phyloP scores from a whole-genome alignment of 2,797 vertebrate genomes.

The Myiotriccus ornatus region DNA sequence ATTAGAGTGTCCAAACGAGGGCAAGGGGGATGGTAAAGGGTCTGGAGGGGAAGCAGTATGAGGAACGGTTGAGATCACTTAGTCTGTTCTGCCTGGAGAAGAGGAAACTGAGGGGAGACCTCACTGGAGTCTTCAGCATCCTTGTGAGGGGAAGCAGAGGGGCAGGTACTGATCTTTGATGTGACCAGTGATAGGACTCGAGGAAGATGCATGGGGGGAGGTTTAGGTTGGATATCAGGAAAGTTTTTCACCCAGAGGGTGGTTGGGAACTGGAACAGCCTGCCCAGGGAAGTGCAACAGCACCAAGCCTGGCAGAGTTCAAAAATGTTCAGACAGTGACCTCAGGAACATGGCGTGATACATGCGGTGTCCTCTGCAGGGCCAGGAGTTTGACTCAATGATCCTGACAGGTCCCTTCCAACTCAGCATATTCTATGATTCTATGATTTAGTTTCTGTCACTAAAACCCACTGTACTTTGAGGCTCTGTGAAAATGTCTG shows the following conservation, averaged over 20 bases:
- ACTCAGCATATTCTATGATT: background rate
- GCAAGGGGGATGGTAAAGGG: background rate
- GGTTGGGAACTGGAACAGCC: background rate
- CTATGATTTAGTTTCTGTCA: background rate
- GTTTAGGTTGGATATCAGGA: background rate
- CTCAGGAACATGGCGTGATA: background rate
- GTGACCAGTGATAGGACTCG: background rate
- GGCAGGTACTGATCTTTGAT: background rate
- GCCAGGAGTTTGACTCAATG: background rate
- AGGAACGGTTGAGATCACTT: background rate
- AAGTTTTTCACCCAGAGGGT: background rate
- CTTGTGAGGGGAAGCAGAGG: background rate
- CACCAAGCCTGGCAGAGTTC: background rate
- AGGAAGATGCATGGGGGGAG: background rate
- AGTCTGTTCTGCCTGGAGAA: background rate
- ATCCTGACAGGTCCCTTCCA: background rate
- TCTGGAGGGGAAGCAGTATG: background rate
- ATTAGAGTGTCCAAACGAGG: background rate
- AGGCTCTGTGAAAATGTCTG: background rate
- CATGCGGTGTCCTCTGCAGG: background rate
- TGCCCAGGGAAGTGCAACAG: background rate
- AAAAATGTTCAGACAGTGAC: background rate
- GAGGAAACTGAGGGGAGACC: background rate
- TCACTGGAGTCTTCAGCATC: background rate
- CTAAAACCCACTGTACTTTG: rapidly evolving